These are phyloP conservation scores for Drosophila asahinai DNA, from an alignment of 1,140 invertebrate genomes.

Conservation along the genomic window DNA sequence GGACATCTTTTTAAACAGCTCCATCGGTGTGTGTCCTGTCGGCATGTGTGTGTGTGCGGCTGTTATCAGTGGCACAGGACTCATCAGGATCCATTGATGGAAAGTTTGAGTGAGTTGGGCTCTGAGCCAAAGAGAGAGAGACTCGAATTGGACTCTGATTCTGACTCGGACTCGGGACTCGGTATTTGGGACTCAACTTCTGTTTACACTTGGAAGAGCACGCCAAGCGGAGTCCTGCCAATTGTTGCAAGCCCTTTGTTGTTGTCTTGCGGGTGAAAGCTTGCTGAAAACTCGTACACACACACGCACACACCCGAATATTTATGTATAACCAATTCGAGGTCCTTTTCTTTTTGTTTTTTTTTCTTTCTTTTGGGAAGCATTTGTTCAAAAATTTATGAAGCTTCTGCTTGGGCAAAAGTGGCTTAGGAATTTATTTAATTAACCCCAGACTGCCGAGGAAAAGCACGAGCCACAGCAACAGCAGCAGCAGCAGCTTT, in stretches of 20 bases:
- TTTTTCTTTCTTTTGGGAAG: conserved; percentile 28
- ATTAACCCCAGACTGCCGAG: conserved; percentile 68
- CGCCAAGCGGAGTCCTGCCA: conserved; percentile 61
- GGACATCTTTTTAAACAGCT: conserved; percentile 68
- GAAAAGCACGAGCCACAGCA: conserved; percentile 42
- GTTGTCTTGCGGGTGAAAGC: conserved; percentile 53
- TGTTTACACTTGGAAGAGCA: conserved; percentile 76
- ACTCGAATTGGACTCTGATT: conserved; percentile 11
- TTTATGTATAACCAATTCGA: conserved; percentile 76
- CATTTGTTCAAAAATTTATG: conserved; percentile 61
- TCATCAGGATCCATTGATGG: conserved; percentile 75
- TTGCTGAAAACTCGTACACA: conserved; percentile 51
- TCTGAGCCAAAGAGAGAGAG: conserved; percentile 38
- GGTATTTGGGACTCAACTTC: conserved; percentile 37
- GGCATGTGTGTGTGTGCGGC: conserved; percentile 22
- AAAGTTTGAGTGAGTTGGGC: conserved; percentile 70
- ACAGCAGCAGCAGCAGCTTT: conserved; percentile 4
- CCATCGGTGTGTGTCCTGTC: conserved; percentile 34
- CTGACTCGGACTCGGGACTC: conserved; percentile 28
- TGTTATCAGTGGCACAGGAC: conserved; percentile 77
- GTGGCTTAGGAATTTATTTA: conserved; percentile 70
- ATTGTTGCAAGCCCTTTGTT: conserved; percentile 74
- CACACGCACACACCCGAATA: conserved; percentile 42
- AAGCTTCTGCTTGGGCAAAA: conserved; percentile 37
- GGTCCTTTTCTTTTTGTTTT: conserved; percentile 2